These are phyloP conservation scores for Eidolon dupreanum DNA, from an alignment of 2,797 vertebrate genomes.

Conservation along the genomic window DNA sequence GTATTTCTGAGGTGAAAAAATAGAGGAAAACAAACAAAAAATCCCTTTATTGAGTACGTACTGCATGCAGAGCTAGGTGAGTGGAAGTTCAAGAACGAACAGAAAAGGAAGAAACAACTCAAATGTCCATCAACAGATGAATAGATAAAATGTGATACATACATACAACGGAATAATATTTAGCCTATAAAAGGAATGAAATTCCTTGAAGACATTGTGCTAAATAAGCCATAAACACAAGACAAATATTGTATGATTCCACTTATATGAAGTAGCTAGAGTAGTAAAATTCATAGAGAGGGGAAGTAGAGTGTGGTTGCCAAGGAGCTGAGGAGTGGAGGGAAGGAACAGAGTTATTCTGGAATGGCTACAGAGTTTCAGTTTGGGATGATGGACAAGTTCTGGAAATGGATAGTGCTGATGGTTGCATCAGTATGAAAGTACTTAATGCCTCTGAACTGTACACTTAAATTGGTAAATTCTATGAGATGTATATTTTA, in stretches of 20 bases:
- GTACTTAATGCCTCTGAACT: background rate
- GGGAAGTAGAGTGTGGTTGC: background rate
- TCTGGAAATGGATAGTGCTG: background rate
- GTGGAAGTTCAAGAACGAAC: background rate
- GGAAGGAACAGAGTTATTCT: background rate
- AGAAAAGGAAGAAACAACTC: background rate
- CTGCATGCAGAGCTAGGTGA: background rate
- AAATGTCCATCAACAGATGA: background rate
- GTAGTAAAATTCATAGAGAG: background rate
- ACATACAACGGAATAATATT: background rate
- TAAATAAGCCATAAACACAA: background rate
- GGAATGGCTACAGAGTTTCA: background rate
- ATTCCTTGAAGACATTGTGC: background rate
- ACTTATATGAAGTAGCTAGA: background rate
- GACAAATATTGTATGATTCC: background rate
- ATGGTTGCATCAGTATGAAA: background rate
- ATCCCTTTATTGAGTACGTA: background rate
- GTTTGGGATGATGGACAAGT: background rate
- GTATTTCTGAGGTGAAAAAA: background rate
- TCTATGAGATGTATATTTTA: background rate
- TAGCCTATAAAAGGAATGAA: background rate
- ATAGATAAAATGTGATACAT: background rate
- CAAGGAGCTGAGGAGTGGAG: background rate
- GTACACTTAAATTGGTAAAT: background rate
- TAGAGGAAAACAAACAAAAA: background rate